Evolutionary conservation across 1,140 invertebrate genomes (phyloP).

Genomic region (Lerema accius): DNA sequence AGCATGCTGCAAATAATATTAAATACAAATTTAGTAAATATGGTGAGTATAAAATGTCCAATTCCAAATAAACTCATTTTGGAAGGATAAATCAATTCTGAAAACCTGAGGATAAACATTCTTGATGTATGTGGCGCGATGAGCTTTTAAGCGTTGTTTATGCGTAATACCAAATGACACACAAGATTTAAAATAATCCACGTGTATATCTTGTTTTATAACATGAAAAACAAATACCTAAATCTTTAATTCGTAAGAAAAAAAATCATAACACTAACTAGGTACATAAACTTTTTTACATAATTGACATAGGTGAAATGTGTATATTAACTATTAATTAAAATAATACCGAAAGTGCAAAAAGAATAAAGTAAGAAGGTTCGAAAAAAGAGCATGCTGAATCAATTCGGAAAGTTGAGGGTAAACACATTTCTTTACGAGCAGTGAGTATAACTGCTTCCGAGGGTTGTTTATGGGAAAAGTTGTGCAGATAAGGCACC

Average conservation of each 20-base stretch:
- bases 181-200: background rate
- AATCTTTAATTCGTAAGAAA: too few relatives aligned
- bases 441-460: background rate
- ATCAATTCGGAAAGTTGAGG: background rate
- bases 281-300: too few relatives aligned
- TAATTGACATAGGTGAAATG: too few relatives aligned
- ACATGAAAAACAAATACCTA: too few relatives aligned
- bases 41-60: too few relatives aligned
- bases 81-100: slow-evolving; percentile 10
- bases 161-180: background rate
- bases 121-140: background rate
- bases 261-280: too few relatives aligned
- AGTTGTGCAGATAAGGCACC: slow-evolving; percentile 28
- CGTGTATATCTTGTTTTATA: background rate
- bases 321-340: too few relatives aligned
- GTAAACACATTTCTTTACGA: slow-evolving; percentile 13
- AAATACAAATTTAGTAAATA: too few relatives aligned
- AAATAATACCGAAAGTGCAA: background rate
- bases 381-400: background rate
- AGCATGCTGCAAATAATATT: too few relatives aligned
- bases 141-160: background rate
- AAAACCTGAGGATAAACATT: slow-evolving; percentile 9
- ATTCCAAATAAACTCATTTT: slow-evolving; percentile 3
- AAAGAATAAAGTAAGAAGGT: background rate
- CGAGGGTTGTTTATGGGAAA: slow-evolving; percentile 40